phyloP scores from a whole-genome alignment of 1,140 invertebrate genomes.

The Schlechtendalia chinensis region DNA sequence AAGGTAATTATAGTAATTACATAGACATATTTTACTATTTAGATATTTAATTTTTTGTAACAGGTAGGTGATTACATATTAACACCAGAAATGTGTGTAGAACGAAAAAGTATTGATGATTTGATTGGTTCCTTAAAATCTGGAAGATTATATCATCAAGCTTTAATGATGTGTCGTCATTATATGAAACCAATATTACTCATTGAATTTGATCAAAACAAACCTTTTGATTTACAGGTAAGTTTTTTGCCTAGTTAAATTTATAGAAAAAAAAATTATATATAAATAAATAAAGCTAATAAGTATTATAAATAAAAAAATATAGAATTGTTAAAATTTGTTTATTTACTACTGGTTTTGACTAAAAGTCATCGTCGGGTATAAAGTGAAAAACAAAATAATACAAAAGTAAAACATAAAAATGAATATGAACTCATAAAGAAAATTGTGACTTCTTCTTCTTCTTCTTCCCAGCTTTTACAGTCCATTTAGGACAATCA shows the following conservation, averaged over 20 bases:
- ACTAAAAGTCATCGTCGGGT: no score
- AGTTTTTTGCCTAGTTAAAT: constrained; percentile 22
- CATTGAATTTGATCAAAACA: constrained; percentile 95
- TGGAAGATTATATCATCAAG: constrained; percentile 94
- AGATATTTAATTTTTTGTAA: constrained; percentile 51
- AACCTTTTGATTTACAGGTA: constrained; percentile 86
- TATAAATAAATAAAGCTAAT: no score
- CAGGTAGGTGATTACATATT: constrained; percentile 97
- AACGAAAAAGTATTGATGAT: constrained; percentile 96
- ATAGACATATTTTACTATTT: neutral
- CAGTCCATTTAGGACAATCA: no score
- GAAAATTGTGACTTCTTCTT: no score
- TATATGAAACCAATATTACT: constrained; percentile 88
- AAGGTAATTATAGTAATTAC: constrained; percentile 24
- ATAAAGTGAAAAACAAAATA: no score
- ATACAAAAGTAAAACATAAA: no score
- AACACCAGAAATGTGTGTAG: constrained; percentile 92
- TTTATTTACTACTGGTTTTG: no score
- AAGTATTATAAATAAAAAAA: no score
- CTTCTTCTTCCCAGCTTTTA: no score
- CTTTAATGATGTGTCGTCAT: constrained; percentile 82
- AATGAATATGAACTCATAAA: no score
- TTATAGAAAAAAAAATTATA: no score
- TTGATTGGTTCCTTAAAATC: constrained; percentile 93
- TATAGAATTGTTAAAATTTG: no score